A percentile compares a stretch with the other conserved stretches of the same genome.
Conservation (phyloP, 2,888 invertebrate species). For the Xanthorhoe designata region DNA sequence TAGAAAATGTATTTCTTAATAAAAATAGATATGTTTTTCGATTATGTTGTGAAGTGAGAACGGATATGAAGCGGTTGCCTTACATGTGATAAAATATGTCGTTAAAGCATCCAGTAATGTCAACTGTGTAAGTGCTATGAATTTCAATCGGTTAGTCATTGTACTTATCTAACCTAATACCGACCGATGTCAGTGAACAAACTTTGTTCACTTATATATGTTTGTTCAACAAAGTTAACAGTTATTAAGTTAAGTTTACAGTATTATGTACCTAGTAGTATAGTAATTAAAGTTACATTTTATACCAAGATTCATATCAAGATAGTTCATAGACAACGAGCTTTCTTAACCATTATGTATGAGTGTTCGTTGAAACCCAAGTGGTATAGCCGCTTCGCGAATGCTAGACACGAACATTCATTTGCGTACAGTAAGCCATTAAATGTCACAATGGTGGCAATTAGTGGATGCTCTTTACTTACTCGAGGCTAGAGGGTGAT, state of each 20-base stretch:
- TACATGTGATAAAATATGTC: constrained; percentile 42
- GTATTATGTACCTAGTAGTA: too few species aligned
- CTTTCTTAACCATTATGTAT: background rate
- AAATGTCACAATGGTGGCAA: constrained; percentile 54
- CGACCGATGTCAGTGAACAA: background rate
- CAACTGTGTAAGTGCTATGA: constrained; percentile 49
- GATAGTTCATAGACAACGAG: background rate
- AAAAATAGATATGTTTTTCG: too few species aligned
- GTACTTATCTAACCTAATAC: background rate
- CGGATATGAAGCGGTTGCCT: constrained; percentile 22
- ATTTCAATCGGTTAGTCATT: constrained; percentile 51
- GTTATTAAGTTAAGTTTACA: too few species aligned
- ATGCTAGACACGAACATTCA: constrained; percentile 55
- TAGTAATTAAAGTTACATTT: too few species aligned
- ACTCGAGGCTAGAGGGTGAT: constrained; percentile 36
- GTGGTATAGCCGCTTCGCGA: constrained; percentile 38
- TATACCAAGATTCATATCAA: background rate
- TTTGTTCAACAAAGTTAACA: too few species aligned
- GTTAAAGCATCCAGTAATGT: constrained; percentile 50
- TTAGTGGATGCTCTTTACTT: constrained; percentile 49
- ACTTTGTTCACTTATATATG: background rate
- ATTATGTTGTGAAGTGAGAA: constrained; percentile 10
- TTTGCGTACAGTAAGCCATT: constrained; percentile 54
- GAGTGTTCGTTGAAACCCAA: constrained; percentile 30
- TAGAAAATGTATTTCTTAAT: too few species aligned